Conservation (phyloP, 2,113 vertebrate genomes). For the Rhineura floridana region DNA sequence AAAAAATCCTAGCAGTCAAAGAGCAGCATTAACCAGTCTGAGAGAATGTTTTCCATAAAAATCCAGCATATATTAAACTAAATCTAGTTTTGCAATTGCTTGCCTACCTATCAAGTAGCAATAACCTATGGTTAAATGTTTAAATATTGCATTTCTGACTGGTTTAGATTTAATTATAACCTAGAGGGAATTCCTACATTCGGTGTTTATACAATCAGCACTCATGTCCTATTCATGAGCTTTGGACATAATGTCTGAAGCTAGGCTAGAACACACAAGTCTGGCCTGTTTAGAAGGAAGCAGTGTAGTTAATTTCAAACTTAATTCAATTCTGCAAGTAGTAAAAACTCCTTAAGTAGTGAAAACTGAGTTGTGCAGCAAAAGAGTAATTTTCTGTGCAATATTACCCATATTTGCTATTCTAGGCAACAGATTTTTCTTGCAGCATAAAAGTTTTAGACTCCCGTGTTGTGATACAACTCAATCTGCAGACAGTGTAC, state of each 20-base stretch:
- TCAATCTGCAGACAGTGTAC: background rate
- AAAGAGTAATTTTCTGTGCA: background rate
- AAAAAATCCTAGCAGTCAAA: background rate
- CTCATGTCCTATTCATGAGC: background rate
- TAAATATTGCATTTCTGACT: background rate
- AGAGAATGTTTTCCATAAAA: background rate
- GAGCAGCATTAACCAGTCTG: background rate
- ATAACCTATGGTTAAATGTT: constrained; percentile 8
- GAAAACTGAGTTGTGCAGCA: background rate
- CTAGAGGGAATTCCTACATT: constrained; percentile 59
- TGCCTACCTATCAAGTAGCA: constrained; percentile 31
- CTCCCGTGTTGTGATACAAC: background rate
- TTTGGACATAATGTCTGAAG: background rate
- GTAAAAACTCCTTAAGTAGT: background rate
- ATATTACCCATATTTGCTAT: background rate
- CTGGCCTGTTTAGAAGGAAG: background rate
- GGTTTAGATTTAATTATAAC: constrained; percentile 29
- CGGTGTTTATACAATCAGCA: accelerated
- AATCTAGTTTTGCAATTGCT: background rate
- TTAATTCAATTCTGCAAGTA: background rate
- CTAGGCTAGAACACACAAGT: background rate
- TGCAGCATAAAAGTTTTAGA: background rate
- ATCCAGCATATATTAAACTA: background rate
- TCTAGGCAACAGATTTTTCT: background rate
- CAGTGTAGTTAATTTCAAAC: background rate